A percentile compares a stretch with the other conserved stretches of the same genome.
These are phyloP conservation scores for Camponotus vicinus DNA, from an alignment of 1,140 invertebrate species.

Conservation along the genomic window DNA sequence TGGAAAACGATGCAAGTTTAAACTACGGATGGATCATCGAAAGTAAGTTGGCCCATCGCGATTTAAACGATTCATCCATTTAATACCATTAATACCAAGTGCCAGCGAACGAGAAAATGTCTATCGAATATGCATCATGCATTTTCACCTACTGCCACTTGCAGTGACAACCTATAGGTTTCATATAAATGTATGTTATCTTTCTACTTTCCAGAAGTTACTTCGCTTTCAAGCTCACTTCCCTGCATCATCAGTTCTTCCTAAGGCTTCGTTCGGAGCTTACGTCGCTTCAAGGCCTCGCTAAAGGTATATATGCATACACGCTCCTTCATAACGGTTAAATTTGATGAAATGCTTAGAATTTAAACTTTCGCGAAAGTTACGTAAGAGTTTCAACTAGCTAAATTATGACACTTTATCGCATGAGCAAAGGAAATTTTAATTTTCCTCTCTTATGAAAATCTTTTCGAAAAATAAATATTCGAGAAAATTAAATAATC, in stretches of 20 bases:
- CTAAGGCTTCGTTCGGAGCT: conserved; percentile 90
- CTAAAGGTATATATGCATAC: conserved; percentile 84
- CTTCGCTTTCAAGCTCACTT: conserved; percentile 91
- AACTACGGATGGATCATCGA: conserved; percentile 91
- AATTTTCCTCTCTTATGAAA: background rate
- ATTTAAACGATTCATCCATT: background rate
- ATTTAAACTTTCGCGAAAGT: conserved; percentile 17
- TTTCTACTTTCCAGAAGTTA: conserved; percentile 87
- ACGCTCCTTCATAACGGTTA: conserved; percentile 12
- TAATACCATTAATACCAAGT: background rate
- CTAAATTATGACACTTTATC: conserved; percentile 36
- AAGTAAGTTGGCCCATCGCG: conserved; percentile 86
- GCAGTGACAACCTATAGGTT: background rate
- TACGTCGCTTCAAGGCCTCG: conserved; percentile 89
- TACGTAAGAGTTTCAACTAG: conserved; percentile 9
- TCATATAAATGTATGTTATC: conserved; percentile 31
- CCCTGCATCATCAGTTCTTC: conserved; percentile 92
- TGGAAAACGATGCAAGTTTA: conserved; percentile 90
- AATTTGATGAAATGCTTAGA: conserved; percentile 25
- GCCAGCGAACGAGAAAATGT: background rate
- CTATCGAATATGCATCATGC: background rate
- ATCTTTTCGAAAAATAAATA: conserved; percentile 1
- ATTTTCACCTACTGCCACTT: background rate
- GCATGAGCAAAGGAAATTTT: background rate
- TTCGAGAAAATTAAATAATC: background rate